Evolutionary conservation across 2,888 invertebrate genomes (phyloP).

Genomic region (Meiosimyza platycephala): DNA sequence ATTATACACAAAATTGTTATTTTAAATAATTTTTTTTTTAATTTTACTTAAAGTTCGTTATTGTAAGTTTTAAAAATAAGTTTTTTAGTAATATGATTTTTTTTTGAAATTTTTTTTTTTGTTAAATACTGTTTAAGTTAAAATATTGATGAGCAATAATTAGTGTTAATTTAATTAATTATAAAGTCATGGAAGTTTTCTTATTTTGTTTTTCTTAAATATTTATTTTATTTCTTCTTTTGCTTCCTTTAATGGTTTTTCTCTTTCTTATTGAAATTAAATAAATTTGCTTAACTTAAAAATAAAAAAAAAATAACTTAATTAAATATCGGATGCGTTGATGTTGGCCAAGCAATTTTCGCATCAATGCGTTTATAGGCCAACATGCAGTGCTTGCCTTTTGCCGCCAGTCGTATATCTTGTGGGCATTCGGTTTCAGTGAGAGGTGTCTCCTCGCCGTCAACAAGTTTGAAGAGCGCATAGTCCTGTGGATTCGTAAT

Average conservation of each 20-base stretch:
- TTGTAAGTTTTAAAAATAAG: constrained; percentile 35
- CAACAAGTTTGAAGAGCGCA: constrained; percentile 88
- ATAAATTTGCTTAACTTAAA: constrained; percentile 25
- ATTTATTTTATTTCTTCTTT: neutral
- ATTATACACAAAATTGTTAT: neutral
- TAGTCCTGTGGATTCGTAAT: constrained; percentile 98
- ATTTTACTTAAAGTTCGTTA: constrained; percentile 20
- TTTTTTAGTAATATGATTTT: constrained; percentile 43
- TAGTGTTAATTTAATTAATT: constrained; percentile 30
- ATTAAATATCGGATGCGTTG: constrained; percentile 51
- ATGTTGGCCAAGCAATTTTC: constrained; percentile 94
- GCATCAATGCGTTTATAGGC: constrained; percentile 96
- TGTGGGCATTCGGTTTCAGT: constrained; percentile 92
- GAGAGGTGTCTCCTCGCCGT: constrained; percentile 92
- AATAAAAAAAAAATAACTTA: constrained; percentile 22
- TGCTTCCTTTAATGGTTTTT: neutral
- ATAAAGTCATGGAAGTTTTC: constrained; percentile 40
- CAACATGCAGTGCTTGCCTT: constrained; percentile 87
- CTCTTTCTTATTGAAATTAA: constrained; percentile 23
- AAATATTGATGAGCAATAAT: constrained; percentile 25
- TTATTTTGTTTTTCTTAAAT: neutral
- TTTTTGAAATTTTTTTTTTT: constrained; percentile 44
- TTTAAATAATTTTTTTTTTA: constrained; percentile 26
- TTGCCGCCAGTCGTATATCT: constrained; percentile 79
- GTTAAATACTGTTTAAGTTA: constrained; percentile 36